Evolutionary conservation across 2,113 vertebrate genomes (phyloP), one percentile per base, ranked within the genome.

Genomic region (Sialia sialis): DNA sequence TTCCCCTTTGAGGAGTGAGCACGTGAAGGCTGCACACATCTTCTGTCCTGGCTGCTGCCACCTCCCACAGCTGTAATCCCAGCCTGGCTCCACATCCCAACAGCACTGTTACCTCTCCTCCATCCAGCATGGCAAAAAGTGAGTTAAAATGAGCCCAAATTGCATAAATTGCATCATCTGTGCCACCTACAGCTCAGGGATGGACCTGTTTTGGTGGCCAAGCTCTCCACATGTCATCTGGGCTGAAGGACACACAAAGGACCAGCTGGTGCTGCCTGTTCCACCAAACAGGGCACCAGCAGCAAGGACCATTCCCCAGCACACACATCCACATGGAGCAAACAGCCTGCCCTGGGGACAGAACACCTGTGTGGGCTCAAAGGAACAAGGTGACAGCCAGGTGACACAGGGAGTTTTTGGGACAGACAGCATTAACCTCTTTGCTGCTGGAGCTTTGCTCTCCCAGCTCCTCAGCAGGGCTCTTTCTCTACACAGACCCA

Each of bases 21-120:
- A 3, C 0, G 0, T 29, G 90, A 62, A 72, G 64, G 73, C 29
- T 38, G 17, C 62, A 25, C 1, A 2, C 22, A 11, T 3, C 82
- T 39, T 5, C 67, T 55, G 54, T 34, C 76, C 72, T 48, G 70
- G 52, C 60, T 84, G 59, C 56, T 72, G 64, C 51, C 68, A 26
- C 6, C 46, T 34, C 66, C 59, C 36, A 10, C 4, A 62, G 39
- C 56, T 77, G 34, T 5, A 62, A 62, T 11, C 43, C 39, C 16
- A 7, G 25, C 26, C 13, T 59, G n/a, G 34, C 68, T 26, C 48
- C 84, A 43, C 1, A 3, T 10, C 55, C 64, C 6, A 1, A 13
- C 51, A 46, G 56, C 38, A 39, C 30, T 81, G 60, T 7, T 2
- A 14, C 34, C 56, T 43, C 12, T 44, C 26, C 49, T 81, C 68